These are phyloP conservation scores for Brevimyrus niger DNA, from an alignment of 2,113 vertebrate species.

Conservation along the genomic window DNA sequence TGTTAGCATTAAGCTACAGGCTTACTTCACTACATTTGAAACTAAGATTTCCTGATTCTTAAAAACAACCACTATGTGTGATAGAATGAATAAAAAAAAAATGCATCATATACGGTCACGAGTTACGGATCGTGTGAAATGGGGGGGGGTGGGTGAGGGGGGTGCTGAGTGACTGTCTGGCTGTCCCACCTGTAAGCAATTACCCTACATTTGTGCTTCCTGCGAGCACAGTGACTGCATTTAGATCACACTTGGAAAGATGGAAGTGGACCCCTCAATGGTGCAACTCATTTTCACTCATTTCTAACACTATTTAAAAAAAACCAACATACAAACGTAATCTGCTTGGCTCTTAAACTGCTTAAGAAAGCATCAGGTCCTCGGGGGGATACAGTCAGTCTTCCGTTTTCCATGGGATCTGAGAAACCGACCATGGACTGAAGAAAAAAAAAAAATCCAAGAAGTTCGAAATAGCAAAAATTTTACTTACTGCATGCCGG, in stretches of 20 bases:
- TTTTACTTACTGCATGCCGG: background rate
- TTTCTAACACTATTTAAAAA: background rate
- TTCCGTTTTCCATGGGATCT: background rate
- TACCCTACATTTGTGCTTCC: background rate
- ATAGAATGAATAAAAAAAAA: background rate
- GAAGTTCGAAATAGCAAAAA: background rate
- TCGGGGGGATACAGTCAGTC: background rate
- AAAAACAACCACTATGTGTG: background rate
- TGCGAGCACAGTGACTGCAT: background rate
- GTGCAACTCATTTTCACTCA: background rate
- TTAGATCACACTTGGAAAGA: background rate
- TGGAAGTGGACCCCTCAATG: background rate
- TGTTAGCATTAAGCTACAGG: conserved; percentile 40
- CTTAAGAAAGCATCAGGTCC: background rate
- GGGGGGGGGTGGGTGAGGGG: background rate
- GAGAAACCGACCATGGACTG: background rate
- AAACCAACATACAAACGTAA: background rate
- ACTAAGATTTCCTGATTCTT: background rate
- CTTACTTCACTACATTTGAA: background rate
- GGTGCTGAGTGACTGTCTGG: background rate
- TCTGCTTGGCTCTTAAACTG: background rate
- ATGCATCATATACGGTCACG: background rate
- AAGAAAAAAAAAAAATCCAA: background rate
- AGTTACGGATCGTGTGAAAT: background rate
- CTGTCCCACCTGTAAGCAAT: background rate